These are phyloP conservation scores for Drosophila nigricruria DNA, from an alignment of 2,888 invertebrate species.

Conservation along the genomic window DNA sequence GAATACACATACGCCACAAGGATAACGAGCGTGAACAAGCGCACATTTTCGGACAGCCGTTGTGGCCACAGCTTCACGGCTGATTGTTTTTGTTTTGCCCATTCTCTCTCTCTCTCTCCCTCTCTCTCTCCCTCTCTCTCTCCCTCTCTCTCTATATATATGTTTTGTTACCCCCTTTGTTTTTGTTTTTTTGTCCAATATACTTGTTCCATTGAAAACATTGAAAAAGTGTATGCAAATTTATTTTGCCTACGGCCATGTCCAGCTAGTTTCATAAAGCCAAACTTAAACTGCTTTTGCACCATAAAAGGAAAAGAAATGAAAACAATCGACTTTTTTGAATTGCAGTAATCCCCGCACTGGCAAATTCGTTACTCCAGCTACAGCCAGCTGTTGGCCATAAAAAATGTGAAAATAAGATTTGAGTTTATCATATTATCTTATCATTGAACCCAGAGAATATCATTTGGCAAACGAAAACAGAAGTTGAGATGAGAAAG, in stretches of 20 bases:
- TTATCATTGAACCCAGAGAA: background rate
- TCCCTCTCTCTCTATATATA: background rate
- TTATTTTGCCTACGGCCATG: constrained; percentile 35
- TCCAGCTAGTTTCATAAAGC: constrained; percentile 25
- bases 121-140: background rate
- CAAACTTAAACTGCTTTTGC: constrained; percentile 36
- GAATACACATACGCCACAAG: constrained; percentile 6
- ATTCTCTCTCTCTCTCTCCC: background rate
- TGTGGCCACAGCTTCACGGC: constrained; percentile 41
- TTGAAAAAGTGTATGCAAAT: constrained; percentile 62
- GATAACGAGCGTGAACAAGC: constrained; percentile 54
- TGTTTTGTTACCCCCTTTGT: no score
- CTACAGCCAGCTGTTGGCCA: constrained; percentile 10
- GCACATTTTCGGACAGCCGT: constrained; percentile 47
- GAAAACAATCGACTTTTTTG: background rate
- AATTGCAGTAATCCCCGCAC: constrained; percentile 12
- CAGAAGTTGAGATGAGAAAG: background rate
- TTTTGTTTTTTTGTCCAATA: constrained; percentile 21
- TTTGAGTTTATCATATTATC: background rate
- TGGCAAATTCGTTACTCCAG: background rate
- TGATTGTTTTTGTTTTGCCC: constrained; percentile 39
- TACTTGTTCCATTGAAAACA: constrained; percentile 47
- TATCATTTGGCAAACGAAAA: background rate
- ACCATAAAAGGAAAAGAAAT: background rate
- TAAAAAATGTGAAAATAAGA: background rate